Evolutionary conservation across 2,888 invertebrate genomes (phyloP).

Genomic region (Tenthredo notha): DNA sequence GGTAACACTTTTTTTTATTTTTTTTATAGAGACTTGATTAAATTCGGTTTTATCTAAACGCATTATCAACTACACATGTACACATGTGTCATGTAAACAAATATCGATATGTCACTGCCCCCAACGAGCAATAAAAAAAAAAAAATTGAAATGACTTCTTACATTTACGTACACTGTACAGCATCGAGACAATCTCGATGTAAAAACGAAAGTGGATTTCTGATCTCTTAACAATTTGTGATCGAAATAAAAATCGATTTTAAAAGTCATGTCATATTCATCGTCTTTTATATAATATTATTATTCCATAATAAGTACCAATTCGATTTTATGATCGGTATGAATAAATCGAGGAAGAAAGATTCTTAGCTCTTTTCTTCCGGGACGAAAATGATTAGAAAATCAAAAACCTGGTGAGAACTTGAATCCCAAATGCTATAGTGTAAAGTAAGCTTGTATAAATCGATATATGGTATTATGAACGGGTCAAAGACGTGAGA

Average conservation of each 20-base stretch:
- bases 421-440: background rate
- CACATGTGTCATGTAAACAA: background rate
- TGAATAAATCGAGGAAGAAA: constrained; percentile 3
- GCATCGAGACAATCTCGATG: background rate
- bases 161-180: background rate
- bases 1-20: background rate
- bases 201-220: constrained; percentile 50
- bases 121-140: background rate
- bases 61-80: background rate
- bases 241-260: constrained; percentile 36
- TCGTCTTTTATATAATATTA: background rate
- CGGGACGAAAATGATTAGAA: background rate
- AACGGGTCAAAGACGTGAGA: constrained; percentile 27
- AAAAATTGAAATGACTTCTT: background rate
- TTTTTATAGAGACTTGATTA: background rate
- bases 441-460: background rate
- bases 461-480: background rate
- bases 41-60: background rate
- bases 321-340: background rate
- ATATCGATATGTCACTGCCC: background rate
- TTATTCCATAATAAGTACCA: background rate
- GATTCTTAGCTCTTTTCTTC: background rate
- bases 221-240: constrained; percentile 9
- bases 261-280: constrained; percentile 42
- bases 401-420: background rate